Base-by-base conservation (phyloP, 2,888 invertebrate species). In the Acholoe squamosa region DNA sequence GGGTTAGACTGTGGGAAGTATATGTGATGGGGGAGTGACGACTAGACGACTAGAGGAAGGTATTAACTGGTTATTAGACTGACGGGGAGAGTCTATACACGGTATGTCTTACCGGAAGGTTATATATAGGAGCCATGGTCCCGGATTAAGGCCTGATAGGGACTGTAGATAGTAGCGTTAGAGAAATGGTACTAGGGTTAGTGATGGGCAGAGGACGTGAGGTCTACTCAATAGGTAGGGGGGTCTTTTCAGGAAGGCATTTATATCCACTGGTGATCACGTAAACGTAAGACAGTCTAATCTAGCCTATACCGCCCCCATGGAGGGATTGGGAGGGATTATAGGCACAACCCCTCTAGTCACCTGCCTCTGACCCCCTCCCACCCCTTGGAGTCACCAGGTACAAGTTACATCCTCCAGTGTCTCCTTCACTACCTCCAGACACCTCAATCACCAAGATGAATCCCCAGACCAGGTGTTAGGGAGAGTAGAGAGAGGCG, bases 361-460 rank as follows among this genome's bases (percentile, higher is more conserved):
- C 43, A 10, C 43, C 43, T 43, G 43, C 10, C 43, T 61, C n/a
- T n/a, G 19, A 3, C 22, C 61, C 3, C 61, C 19, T 7, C 5
- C 3, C 1, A 1, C 61, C n/a, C 19, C 71, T 3, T n/a, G 71
- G 71, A 71, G 71, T 71, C 71, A 71, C 28, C 71, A 71, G 71
- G 71, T 71, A 71, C 71, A 71, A 71, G 71, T n/a, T 25, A 71
- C 71, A 3, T 14, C 31, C 71, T 19, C n/a, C 14, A 71, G 71
- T n/a, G 14, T 14, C 71, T 25, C 71, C 28, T 28, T 5, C 71
- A 5, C 71, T 14, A 14, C 25, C 71, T 71, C 28, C 14, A 25
- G 25, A n/a, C 71, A 25, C 71, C 71, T 71, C 25, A 71, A 71
- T 71, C 71, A 71, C 71, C 71, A 22, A n/a, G 25, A 71, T 71